These are phyloP conservation scores for human (Homo sapiens) DNA, from an alignment of 2,113 vertebrate genomes.

Conservation along the genomic window GRCh38 chr22:18097501-18098000, in stretches of 20 bases:
- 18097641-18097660: not conserved
- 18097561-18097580: not conserved
- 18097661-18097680: not conserved
- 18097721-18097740: too few species aligned
- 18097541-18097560: not conserved
- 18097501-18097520: too few species aligned
- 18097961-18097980: too few species aligned
- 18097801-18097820: too few species aligned
- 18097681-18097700: not conserved
- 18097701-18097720: not conserved
- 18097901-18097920: not conserved
- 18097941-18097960: too few species aligned
- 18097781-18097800: too few species aligned
- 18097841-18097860: not conserved
- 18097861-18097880: not conserved
- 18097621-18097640: not conserved
- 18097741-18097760: too few species aligned
- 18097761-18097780: too few species aligned
- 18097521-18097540: too few species aligned
- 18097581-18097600: not conserved
- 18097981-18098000: too few species aligned
- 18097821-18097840: too few species aligned
- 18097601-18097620: not conserved
- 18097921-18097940: not conserved
- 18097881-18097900: not conserved